Conservation (phyloP, 2,888 invertebrate genomes). For the Lumbricus terrestris region DNA sequence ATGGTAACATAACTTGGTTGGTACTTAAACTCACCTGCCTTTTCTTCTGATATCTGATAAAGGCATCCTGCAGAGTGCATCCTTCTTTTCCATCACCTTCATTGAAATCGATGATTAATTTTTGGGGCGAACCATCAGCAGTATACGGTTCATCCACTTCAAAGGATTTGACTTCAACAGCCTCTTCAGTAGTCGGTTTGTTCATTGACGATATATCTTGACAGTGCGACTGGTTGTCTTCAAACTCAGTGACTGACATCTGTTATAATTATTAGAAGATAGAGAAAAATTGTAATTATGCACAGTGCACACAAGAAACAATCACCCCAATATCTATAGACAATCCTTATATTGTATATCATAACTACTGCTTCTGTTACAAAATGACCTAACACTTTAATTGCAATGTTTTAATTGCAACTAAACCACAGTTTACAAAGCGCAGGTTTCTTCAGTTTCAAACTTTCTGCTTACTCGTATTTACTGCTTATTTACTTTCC, state of each 20-base stretch:
- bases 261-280: no score
- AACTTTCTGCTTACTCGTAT: no score
- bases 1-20: not conserved
- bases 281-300: not conserved
- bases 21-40: conserved; percentile 7
- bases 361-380: not conserved
- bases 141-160: not conserved
- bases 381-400: not conserved
- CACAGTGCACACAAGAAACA: not conserved
- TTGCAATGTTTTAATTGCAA: no score
- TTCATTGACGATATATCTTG: not conserved
- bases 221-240: not conserved
- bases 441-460: no score
- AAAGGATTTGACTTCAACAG: not conserved
- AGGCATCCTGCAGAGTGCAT: conserved; percentile 30
- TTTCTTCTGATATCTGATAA: conserved; percentile 32
- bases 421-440: no score
- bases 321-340: not conserved
- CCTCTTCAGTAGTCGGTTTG: not conserved
- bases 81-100: conserved; percentile 12
- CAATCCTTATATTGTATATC: not conserved
- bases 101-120: not conserved
- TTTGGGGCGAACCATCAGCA: not conserved
- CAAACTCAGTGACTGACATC: not conserved
- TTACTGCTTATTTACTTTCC: no score